Percentiles rank a stretch among this genome's conserved stretches.
phyloP scores from a whole-genome alignment of 2,797 vertebrate species.

The Lemur catta region DNA sequence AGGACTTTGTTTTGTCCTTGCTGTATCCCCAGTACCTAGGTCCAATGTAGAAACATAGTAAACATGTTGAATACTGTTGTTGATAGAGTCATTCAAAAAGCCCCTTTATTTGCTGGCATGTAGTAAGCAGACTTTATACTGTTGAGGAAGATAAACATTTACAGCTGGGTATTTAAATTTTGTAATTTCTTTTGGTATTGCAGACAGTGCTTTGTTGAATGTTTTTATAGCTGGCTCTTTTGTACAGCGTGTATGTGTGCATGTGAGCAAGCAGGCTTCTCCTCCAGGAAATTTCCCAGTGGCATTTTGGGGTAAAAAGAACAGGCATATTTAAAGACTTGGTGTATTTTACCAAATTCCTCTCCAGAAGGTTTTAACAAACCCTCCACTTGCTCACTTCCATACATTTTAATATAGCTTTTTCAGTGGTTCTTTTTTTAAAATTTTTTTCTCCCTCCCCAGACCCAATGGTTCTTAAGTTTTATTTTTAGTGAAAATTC shows the following conservation, averaged over 20 bases:
- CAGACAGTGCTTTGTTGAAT: neutral
- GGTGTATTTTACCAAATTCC: neutral
- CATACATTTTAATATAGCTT: neutral
- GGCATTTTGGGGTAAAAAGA: neutral
- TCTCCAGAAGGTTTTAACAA: neutral
- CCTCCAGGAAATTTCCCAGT: neutral
- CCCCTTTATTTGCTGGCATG: neutral
- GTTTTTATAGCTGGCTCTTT: neutral
- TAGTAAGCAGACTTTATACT: neutral
- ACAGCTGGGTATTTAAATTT: neutral
- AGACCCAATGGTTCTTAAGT: neutral
- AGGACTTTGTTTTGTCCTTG: neutral
- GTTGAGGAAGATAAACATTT: neutral
- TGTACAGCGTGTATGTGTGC: neutral
- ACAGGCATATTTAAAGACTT: neutral
- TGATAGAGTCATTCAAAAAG: neutral
- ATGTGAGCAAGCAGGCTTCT: neutral
- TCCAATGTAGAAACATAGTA: neutral
- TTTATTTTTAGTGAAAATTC: neutral
- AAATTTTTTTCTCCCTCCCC: too few species aligned
- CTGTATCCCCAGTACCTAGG: neutral
- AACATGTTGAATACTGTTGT: neutral
- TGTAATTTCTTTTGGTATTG: neutral
- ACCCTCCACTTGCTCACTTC: neutral
- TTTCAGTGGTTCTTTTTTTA: neutral